phyloP scores from a whole-genome alignment of 1,140 invertebrate species.

The Lamellibrachia luymesi region DNA sequence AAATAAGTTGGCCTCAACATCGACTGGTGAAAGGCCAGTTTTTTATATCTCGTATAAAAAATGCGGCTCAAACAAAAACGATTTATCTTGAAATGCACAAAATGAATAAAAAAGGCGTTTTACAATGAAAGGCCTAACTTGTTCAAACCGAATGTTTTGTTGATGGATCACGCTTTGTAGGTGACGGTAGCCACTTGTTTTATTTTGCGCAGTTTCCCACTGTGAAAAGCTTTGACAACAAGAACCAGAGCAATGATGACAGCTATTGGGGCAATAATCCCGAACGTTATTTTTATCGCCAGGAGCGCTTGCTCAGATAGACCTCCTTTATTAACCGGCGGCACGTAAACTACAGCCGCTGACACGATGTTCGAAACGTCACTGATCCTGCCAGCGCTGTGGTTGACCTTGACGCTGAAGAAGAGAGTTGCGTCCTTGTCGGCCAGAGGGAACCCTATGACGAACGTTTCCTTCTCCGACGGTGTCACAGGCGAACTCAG shows the following conservation, averaged over 20 bases:
- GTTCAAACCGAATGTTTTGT: no score
- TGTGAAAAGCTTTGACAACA: neutral
- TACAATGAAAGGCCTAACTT: no score
- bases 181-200: neutral
- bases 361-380: neutral
- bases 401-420: neutral
- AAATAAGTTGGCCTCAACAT: no score
- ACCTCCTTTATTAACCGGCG: neutral
- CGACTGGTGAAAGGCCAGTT: no score
- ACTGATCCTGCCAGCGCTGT: neutral
- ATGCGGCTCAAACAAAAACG: no score
- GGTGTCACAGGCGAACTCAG: neutral
- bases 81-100: no score
- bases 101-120: no score
- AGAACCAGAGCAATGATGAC: neutral
- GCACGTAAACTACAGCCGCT: neutral
- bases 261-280: neutral
- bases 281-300: neutral
- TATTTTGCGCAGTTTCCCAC: neutral
- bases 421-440: neutral
- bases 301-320: neutral
- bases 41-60: no score
- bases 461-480: neutral
- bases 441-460: neutral
- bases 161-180: neutral